phyloP scores from a whole-genome alignment of 2,888 invertebrate genomes.

The Nymphalis polychloros region DNA sequence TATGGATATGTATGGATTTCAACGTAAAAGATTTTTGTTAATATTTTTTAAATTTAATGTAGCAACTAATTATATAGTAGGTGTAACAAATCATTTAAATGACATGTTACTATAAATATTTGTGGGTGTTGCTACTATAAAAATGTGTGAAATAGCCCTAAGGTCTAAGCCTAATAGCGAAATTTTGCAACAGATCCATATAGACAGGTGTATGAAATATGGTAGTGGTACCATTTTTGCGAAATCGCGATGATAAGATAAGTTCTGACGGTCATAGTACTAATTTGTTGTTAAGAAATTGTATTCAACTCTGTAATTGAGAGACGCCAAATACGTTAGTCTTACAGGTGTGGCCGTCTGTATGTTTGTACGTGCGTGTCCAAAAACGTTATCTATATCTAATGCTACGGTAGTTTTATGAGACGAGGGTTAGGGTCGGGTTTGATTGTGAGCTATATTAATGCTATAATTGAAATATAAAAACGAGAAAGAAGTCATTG shows the following conservation, averaged over 20 bases:
- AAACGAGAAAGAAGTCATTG: neutral
- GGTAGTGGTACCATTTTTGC: slow-evolving; percentile 7
- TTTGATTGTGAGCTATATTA: neutral
- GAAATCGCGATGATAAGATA: slow-evolving; percentile 27
- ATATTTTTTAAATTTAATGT: neutral
- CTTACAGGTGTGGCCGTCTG: slow-evolving; percentile 24
- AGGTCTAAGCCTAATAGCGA: neutral
- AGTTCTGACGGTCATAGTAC: slow-evolving; percentile 15
- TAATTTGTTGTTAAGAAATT: slow-evolving; percentile 28
- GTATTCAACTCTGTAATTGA: slow-evolving; percentile 18
- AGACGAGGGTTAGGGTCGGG: neutral
- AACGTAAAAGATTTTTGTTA: neutral
- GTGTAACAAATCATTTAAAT: neutral
- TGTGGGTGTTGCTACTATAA: neutral
- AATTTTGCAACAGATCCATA: slow-evolving; percentile 11
- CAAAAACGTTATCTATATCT: slow-evolving; percentile 8
- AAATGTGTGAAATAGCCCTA: slow-evolving; percentile 4
- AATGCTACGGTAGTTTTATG: slow-evolving; percentile 5
- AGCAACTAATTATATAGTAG: neutral
- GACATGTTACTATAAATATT: neutral
- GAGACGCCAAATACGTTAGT: slow-evolving; percentile 20
- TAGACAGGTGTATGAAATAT: slow-evolving; percentile 6
- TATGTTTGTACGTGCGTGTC: slow-evolving; percentile 13
- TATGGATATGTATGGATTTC: too few species aligned
- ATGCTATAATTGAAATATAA: neutral